phyloP scores from a whole-genome alignment of 2,113 vertebrate species.

The Calidris pygmaea region DNA sequence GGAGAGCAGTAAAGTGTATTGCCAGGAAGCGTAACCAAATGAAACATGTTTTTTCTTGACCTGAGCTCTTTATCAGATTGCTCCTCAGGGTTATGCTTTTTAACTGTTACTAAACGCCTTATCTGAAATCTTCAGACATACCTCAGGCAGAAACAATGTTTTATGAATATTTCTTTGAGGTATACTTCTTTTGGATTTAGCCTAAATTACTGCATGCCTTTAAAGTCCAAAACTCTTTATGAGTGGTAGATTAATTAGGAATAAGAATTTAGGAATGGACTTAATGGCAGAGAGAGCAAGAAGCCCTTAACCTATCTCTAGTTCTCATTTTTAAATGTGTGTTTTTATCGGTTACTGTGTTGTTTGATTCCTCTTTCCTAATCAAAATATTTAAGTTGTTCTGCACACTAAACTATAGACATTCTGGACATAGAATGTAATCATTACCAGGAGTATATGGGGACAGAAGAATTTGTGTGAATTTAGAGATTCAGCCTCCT shows the following conservation, averaged over 20 bases:
- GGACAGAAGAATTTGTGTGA: neutral
- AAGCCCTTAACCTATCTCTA: neutral
- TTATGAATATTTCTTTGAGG: conserved; percentile 10
- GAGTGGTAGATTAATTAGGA: neutral
- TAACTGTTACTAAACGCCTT: neutral
- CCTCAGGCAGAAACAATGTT: neutral
- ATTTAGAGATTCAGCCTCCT: neutral
- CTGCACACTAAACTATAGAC: neutral
- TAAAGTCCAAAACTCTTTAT: neutral
- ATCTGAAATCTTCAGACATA: conserved; percentile 29
- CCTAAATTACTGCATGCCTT: neutral
- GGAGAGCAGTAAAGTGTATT: neutral
- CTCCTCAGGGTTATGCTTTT: conserved; percentile 34
- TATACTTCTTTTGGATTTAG: neutral
- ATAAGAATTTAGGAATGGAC: neutral
- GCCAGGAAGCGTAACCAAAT: neutral
- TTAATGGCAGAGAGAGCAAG: neutral
- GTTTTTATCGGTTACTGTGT: neutral
- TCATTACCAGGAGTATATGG: neutral
- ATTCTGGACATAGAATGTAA: neutral
- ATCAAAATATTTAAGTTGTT: neutral
- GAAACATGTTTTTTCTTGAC: conserved; percentile 33
- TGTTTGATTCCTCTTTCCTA: neutral
- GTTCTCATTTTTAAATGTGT: neutral
- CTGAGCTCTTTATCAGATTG: conserved; percentile 3